Evolutionary conservation across 2,888 invertebrate species (phyloP).

Genomic region (Stegana nigrithorax): DNA sequence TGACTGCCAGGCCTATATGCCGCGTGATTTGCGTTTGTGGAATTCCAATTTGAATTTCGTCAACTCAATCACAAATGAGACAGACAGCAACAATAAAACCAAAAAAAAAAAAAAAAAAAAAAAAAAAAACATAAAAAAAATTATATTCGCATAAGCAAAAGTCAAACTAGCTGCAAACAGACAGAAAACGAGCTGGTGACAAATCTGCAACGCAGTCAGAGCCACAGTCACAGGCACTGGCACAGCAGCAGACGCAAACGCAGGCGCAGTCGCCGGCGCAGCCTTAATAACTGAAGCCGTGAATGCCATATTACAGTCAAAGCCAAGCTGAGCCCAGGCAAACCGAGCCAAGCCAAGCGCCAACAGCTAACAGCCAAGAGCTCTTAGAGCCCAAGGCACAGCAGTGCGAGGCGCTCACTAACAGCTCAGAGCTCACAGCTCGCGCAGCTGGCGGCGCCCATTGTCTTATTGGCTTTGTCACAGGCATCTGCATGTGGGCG

Average conservation of each 20-base stretch:
- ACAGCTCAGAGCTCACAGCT: too few species aligned
- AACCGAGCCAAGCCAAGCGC: too few species aligned
- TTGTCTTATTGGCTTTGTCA: constrained; percentile 4
- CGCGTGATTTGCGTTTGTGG: neutral
- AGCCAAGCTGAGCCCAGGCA: too few species aligned
- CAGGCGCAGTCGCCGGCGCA: neutral
- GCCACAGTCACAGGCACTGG: too few species aligned
- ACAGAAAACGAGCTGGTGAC: constrained; percentile 8
- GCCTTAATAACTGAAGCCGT: neutral
- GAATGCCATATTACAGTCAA: constrained; percentile 1
- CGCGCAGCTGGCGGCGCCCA: constrained; percentile 3
- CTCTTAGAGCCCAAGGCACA: too few species aligned
- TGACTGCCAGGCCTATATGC: too few species aligned
- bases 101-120: neutral
- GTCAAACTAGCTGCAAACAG: neutral
- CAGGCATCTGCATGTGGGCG: neutral
- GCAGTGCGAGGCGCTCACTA: too few species aligned
- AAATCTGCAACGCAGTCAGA: neutral
- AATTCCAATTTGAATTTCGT: constrained; percentile 48
- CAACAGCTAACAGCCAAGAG: too few species aligned
- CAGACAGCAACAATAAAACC: too few species aligned
- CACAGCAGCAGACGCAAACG: neutral
- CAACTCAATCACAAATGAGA: constrained; percentile 53
- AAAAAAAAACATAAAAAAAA: neutral
- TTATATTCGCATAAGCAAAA: neutral